Conservation (phyloP, 2,797 vertebrate genomes). For the Notolabrus celidotus region DNA sequence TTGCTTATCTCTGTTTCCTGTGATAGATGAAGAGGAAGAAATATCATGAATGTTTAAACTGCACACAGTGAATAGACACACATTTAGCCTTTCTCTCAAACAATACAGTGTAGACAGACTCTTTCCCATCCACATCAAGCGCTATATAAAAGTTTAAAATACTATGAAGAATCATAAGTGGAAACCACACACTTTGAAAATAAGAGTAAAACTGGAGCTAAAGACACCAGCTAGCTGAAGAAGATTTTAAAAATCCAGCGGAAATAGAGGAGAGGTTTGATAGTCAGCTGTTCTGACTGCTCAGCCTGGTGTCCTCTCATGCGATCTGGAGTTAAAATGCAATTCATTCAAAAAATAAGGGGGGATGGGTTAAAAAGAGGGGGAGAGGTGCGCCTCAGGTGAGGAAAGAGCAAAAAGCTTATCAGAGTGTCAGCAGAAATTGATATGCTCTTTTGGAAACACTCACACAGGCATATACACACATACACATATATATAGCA, state of each 20-base stretch:
- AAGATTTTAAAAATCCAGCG: not conserved
- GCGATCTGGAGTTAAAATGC: slow-evolving; percentile 40
- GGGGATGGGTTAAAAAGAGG: not conserved
- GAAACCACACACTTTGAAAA: slow-evolving; percentile 26
- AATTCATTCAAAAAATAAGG: slow-evolving; percentile 29
- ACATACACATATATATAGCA: slow-evolving; percentile 5
- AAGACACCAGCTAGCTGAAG: slow-evolving; percentile 3
- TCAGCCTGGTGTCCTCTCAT: slow-evolving; percentile 37
- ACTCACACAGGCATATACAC: slow-evolving; percentile 21
- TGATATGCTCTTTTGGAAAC: slow-evolving; percentile 47
- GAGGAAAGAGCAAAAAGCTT: slow-evolving; percentile 53
- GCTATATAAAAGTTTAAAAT: slow-evolving; percentile 36
- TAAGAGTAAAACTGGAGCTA: slow-evolving; percentile 3
- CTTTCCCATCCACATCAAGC: slow-evolving; percentile 14
- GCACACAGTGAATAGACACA: slow-evolving; percentile 2
- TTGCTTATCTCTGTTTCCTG: slow-evolving; percentile 21
- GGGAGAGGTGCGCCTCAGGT: slow-evolving; percentile 36
- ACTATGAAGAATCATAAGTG: slow-evolving; percentile 15
- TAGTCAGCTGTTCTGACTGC: slow-evolving; percentile 23
- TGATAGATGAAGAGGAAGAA: slow-evolving; percentile 31
- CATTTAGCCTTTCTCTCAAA: slow-evolving; percentile 8
- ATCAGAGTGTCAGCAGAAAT: slow-evolving; percentile 51
- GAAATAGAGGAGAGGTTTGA: slow-evolving; percentile 3
- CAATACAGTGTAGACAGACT: slow-evolving; percentile 35
- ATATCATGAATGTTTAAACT: slow-evolving; percentile 50